A percentile compares a stretch with the other conserved stretches of the same genome.
Conservation (phyloP, 1,140 invertebrate species). For the Drosophila simulans region DNA sequence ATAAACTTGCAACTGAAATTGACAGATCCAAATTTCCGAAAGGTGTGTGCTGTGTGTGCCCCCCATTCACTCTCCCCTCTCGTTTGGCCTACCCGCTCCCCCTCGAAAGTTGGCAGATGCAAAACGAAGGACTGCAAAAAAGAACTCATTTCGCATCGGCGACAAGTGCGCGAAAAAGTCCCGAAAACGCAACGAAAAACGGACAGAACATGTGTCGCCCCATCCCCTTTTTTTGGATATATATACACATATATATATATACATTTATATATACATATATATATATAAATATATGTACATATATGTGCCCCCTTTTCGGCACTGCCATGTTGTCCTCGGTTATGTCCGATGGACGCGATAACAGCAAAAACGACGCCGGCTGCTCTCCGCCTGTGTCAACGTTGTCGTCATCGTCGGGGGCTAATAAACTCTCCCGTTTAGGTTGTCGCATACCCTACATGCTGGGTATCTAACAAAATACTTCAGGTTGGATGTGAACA, state of each 20-base stretch:
- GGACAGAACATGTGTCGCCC: conserved; percentile 58
- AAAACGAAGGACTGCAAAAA: conserved; percentile 32
- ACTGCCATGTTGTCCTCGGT: conserved; percentile 44
- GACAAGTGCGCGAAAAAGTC: conserved; percentile 68
- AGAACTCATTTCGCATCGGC: conserved; percentile 51
- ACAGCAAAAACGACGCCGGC: conserved; percentile 55
- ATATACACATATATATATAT: not conserved
- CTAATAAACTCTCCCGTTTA: conserved; percentile 72
- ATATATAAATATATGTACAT: not conserved
- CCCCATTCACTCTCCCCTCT: not conserved
- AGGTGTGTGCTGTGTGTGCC: no score
- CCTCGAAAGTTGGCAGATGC: conserved; percentile 44
- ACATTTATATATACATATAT: not conserved
- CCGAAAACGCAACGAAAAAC: conserved; percentile 44
- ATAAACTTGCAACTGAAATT: not conserved
- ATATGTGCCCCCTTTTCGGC: conserved; percentile 11
- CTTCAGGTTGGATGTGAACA: no score
- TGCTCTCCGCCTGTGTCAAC: conserved; percentile 39
- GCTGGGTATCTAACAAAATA: not conserved
- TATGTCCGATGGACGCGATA: conserved; percentile 62
- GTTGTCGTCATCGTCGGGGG: conserved; percentile 42
- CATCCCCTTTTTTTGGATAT: conserved; percentile 20
- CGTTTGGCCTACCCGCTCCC: not conserved
- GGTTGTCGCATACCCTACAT: conserved; percentile 22
- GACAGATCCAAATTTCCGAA: not conserved